A percentile compares a stretch with the other conserved stretches of the same genome.
phyloP scores from a whole-genome alignment of 2,113 vertebrate genomes.

The Forbesichthys papilliferus region DNA sequence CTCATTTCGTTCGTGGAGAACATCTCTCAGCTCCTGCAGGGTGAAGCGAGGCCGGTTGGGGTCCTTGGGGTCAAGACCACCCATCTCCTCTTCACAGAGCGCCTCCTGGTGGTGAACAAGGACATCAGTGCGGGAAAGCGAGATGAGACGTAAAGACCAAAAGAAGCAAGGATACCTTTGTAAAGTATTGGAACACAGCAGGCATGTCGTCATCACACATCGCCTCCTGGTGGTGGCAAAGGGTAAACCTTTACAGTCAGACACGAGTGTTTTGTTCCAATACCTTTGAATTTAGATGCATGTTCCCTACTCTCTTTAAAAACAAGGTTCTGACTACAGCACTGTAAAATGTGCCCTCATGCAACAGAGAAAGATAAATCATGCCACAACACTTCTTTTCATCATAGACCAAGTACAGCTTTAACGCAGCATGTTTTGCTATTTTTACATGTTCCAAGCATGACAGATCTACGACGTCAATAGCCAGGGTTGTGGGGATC shows the following conservation, averaged over 20 bases:
- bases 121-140: conserved; percentile 9
- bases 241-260: conserved; percentile 49
- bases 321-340: conserved; percentile 10
- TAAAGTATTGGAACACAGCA: conserved; percentile 74
- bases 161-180: conserved; percentile 58
- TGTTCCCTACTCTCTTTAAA: conserved; percentile 29
- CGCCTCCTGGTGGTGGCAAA: conserved; percentile 76
- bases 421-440: background rate
- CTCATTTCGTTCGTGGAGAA: conserved; percentile 96
- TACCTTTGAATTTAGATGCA: conserved; percentile 8
- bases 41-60: conserved; percentile 94
- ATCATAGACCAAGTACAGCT: background rate
- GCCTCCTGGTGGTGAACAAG: conserved; percentile 64
- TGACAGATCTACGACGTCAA: background rate
- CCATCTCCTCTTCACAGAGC: conserved; percentile 79
- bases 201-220: conserved; percentile 81
- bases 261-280: conserved; percentile 38
- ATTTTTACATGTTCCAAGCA: background rate
- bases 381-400: background rate
- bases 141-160: conserved; percentile 5
- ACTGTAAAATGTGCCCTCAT: background rate
- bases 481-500: conserved; percentile 7
- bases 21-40: conserved; percentile 94
- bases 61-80: conserved; percentile 85
- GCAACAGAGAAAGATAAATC: background rate